Conservation (phyloP, 2,888 invertebrate species). For the Stenodema calcarata region DNA sequence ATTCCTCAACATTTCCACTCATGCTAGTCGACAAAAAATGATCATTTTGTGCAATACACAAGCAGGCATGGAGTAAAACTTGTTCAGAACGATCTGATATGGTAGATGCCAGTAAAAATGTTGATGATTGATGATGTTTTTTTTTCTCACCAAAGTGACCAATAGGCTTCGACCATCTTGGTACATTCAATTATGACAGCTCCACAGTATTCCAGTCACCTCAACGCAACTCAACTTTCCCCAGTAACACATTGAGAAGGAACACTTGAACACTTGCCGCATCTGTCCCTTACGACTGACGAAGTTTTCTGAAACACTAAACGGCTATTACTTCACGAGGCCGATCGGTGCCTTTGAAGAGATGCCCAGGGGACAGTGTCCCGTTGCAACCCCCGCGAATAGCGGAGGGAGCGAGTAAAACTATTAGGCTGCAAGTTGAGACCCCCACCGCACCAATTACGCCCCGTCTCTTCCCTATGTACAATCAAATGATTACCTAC, state of each 20-base stretch:
- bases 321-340: neutral
- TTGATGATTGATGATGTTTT: no score
- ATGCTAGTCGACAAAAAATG: no score
- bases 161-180: no score
- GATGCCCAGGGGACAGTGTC: slow-evolving; percentile 4
- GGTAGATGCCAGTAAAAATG: no score
- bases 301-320: slow-evolving; percentile 13
- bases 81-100: no score
- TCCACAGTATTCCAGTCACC: no score
- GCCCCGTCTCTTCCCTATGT: neutral
- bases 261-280: neutral
- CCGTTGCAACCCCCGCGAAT: neutral
- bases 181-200: no score
- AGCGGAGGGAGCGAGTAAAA: slow-evolving; percentile 6
- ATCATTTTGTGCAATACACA: no score
- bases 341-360: slow-evolving; percentile 24
- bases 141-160: no score
- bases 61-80: no score
- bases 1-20: no score
- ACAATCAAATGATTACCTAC: slow-evolving; percentile 42
- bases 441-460: slow-evolving; percentile 45
- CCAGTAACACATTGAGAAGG: neutral
- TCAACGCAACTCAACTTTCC: no score
- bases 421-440: slow-evolving; percentile 43
- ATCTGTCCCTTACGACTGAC: neutral